Conservation (phyloP, 1,140 invertebrate species). For the Drosophila ficusphila region DNA sequence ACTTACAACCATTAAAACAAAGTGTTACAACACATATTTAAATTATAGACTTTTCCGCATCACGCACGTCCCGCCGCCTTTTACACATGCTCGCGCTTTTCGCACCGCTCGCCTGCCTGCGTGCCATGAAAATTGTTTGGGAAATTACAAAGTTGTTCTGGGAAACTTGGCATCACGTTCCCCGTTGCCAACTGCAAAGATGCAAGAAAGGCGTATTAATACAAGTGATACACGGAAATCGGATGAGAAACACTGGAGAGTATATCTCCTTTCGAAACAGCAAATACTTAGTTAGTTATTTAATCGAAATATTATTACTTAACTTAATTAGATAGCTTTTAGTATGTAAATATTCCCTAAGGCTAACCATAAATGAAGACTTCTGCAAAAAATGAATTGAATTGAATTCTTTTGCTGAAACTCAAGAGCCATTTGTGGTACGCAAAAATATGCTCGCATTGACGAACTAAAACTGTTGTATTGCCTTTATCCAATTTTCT, state of each 20-base stretch:
- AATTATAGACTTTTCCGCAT: conserved; percentile 54
- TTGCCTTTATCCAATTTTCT: conserved; percentile 68
- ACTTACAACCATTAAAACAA: conserved; percentile 51
- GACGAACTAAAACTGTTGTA: conserved; percentile 26
- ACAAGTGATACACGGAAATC: not conserved
- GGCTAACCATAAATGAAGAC: no score
- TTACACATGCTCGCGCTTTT: conserved; percentile 35
- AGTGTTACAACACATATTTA: conserved; percentile 57
- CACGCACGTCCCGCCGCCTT: conserved; percentile 22
- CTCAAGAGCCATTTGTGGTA: not conserved
- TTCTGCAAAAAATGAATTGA: no score
- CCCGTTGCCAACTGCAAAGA: not conserved
- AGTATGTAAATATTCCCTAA: no score
- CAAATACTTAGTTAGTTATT: not conserved
- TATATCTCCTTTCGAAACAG: no score
- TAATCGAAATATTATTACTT: not conserved
- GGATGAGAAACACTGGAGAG: not conserved
- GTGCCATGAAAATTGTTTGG: conserved; percentile 34
- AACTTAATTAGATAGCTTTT: no score
- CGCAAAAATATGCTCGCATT: conserved; percentile 26
- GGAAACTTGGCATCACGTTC: conserved; percentile 22
- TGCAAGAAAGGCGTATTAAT: not conserved
- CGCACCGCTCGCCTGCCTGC: conserved; percentile 22
- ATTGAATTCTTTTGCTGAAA: no score
- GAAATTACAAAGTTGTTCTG: conserved; percentile 31